Percentiles rank a stretch among this genome's conserved stretches.
phyloP scores from a whole-genome alignment of 2,888 invertebrate genomes.

The Gari tellinella region DNA sequence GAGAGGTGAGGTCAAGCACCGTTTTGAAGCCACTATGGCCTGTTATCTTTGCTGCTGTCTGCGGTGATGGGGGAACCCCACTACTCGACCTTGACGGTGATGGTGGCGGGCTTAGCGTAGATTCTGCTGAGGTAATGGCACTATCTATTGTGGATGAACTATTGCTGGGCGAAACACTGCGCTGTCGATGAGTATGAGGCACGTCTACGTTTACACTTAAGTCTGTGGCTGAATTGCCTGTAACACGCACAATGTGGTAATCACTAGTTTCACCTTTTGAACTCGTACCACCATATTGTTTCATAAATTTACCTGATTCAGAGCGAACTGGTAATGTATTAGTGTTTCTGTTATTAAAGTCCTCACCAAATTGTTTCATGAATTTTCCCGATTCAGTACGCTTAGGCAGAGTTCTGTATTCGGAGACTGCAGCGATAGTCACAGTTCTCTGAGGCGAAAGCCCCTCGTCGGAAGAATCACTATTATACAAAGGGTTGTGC shows the following conservation, averaged over 20 bases:
- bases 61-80: conserved; percentile 43
- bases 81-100: conserved; percentile 40
- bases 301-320: conserved; percentile 60
- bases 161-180: conserved; percentile 57
- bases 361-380: conserved; percentile 46
- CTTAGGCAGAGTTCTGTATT: conserved; percentile 51
- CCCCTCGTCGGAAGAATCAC: conserved; percentile 64
- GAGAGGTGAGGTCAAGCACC: conserved; percentile 44
- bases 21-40: conserved; percentile 44
- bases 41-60: conserved; percentile 26
- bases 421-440: conserved; percentile 60
- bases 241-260: conserved; percentile 3
- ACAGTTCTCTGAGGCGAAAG: conserved; percentile 63
- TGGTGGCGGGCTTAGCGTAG: conserved; percentile 46
- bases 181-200: conserved; percentile 18
- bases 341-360: conserved; percentile 3
- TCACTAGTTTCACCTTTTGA: neutral
- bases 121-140: conserved; percentile 50
- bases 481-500: conserved; percentile 54
- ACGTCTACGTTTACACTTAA: conserved; percentile 1
- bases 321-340: conserved; percentile 39
- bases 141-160: conserved; percentile 58
- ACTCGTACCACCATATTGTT: conserved; percentile 32
- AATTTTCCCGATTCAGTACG: conserved; percentile 57
- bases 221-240: conserved; percentile 26